phyloP scores from a whole-genome alignment of 1,140 invertebrate species.

The Drosophila funebris region DNA sequence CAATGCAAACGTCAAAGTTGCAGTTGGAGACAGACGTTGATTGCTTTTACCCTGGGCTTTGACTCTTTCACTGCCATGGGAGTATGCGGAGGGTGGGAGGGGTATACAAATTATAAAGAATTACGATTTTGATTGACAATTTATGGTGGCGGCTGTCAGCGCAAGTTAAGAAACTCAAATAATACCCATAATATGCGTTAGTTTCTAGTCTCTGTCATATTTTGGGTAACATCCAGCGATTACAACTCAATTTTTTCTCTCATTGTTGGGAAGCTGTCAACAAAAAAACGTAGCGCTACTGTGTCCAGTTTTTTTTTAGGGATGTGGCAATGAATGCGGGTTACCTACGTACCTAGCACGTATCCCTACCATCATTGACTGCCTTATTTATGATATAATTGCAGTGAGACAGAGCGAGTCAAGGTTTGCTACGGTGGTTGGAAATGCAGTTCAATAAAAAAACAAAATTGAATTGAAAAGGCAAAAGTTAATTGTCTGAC shows the following conservation, averaged over 20 bases:
- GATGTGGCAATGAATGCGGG: slow-evolving; percentile 58
- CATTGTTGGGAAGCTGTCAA: slow-evolving; percentile 43
- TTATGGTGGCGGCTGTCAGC: slow-evolving; percentile 43
- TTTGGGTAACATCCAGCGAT: slow-evolving; percentile 39
- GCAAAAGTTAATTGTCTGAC: slow-evolving; percentile 72
- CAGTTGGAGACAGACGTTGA: slow-evolving; percentile 55
- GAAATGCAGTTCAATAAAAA: slow-evolving; percentile 73
- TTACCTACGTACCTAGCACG: slow-evolving; percentile 29
- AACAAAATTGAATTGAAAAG: slow-evolving; percentile 56
- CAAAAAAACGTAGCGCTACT: slow-evolving; percentile 45
- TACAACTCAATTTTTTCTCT: slow-evolving; percentile 66
- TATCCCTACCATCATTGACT: slow-evolving; percentile 46
- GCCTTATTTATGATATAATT: slow-evolving; percentile 66
- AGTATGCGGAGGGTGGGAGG: too few species aligned
- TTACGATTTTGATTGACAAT: slow-evolving; percentile 59
- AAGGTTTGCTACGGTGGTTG: slow-evolving; percentile 43
- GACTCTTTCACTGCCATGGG: background rate
- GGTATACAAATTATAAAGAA: slow-evolving; percentile 47
- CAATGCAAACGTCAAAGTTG: slow-evolving; percentile 73
- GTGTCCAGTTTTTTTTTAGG: slow-evolving; percentile 22
- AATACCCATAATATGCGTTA: slow-evolving; percentile 50
- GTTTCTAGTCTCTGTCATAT: slow-evolving; percentile 13
- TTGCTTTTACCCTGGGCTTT: slow-evolving; percentile 50
- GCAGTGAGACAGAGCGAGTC: background rate
- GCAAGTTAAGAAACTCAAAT: slow-evolving; percentile 33